Conservation (phyloP, 2,113 vertebrate species). For the Anthoscopus minutus region DNA sequence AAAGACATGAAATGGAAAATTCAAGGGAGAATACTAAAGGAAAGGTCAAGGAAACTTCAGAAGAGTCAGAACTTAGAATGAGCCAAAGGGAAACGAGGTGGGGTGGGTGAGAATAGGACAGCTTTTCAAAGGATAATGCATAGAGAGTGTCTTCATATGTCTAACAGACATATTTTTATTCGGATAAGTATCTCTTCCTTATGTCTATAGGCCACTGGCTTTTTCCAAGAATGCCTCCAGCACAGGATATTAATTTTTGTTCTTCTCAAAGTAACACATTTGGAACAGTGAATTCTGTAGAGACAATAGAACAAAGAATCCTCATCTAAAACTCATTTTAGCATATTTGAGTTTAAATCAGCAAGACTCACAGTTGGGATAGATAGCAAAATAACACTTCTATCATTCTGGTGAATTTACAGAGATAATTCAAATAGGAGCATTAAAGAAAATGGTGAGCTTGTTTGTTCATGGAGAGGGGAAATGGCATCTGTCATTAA, state of each 20-base stretch:
- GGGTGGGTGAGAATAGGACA: not conserved
- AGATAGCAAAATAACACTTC: slow-evolving; percentile 16
- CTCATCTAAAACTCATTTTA: slow-evolving; percentile 23
- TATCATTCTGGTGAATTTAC: not conserved
- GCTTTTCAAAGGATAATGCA: not conserved
- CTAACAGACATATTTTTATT: not conserved
- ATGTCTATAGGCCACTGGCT: not conserved
- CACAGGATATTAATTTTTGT: not conserved
- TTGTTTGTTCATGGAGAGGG: not conserved
- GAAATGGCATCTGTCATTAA: not conserved
- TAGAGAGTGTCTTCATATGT: not conserved
- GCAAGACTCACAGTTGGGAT: not conserved
- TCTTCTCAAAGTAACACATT: not conserved
- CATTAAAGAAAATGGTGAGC: not conserved
- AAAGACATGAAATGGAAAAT: not conserved
- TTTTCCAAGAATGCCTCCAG: not conserved
- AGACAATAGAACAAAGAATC: slow-evolving; percentile 14
- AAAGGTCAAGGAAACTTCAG: slow-evolving; percentile 40
- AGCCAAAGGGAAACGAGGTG: not conserved
- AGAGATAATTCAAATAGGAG: not conserved
- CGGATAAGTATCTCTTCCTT: not conserved
- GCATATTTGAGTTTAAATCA: not conserved
- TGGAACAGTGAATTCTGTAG: not conserved
- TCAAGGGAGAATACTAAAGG: not conserved
- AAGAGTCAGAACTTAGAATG: not conserved